Evolutionary conservation across 2,888 invertebrate species (phyloP), one percentile per base, ranked within the genome.

Genomic region (Acanthoscelides obtectus): DNA sequence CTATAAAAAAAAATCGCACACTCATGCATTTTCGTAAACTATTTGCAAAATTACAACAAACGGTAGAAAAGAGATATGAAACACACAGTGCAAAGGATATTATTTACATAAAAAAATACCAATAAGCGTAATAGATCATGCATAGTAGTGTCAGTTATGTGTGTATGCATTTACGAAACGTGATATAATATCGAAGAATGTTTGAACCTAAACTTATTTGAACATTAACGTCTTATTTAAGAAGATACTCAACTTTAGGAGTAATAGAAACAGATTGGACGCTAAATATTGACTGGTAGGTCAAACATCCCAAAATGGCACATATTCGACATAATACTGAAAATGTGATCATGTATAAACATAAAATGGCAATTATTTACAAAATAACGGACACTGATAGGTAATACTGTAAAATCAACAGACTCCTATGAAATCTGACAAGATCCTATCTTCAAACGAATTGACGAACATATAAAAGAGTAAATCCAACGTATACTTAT

Each of bases 41-140:
- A 45, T 45, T 6, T 45, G n/a, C n/a, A n/a, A n/a, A 45, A 45
- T 3, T 45, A 45, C 45, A 45, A 45, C 45, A 45, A 45, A 45
- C 45, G 17, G 17, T 45, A 45, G 12, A 45, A 45, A 45, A 69
- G 22, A 25, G 17, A 45, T 45, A 6, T 12, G 17, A 67, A 74
- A 75, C 72, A 75, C 72, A 73, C 71, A 72, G 76, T 74, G 74
- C 74, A 73, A 71, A 72, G 66, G 71, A 72, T 70, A 72, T 72
- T 74, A 74, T 74, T 71, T 72, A 74, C 73, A 74, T 67, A 63
- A 45, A 25, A n/a, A 45, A 45, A 45, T 45, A 45, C 45, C 45
- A 1, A 12, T 45, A 45, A 45, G 45, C 45, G 45, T 45, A 45
- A 45, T 45, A 45, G 17, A 12, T 12, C 45, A 45, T 45, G 45